Evolutionary conservation across 2,797 vertebrate genomes (phyloP), one percentile per base, ranked within the genome.

Genomic region (Chaunax sp.): DNA sequence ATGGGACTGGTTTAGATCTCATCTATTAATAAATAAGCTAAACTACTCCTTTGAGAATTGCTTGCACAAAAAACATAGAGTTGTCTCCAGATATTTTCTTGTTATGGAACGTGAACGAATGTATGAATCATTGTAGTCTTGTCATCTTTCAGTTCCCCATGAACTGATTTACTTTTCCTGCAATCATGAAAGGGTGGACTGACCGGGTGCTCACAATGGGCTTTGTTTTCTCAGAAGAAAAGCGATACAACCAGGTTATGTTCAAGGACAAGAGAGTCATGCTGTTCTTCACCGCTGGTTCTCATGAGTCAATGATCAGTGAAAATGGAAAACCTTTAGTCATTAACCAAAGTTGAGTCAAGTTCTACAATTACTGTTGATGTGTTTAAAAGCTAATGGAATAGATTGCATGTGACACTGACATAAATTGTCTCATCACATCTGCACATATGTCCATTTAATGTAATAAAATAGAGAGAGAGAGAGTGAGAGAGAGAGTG

Each of bases 181-280:
- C 95, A 0, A 94, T 97, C 83, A 77, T 96, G 92, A 97, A 97
- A 82, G 96, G 95, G 69, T 98, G 96, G 96, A 88, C 96, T 60
- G 95, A 97, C 86, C 86, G 94, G 41, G 94, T 95, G 64, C 89
- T 97, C 63, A 92, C 93, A 5, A 87, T 88, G 73, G 96, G 95
- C 4, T 98, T 94, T 82, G 95, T 95, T 47, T 93, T 91, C 0
- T 87, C 95, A 0, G 3, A 87, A 12, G 92, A 95, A 6, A 90
- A 90, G 23, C 72, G 72, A 63, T 95, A 93, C 1, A 92, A 91
- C 16, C 52, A 86, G 0, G 95, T 95, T 26, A 64, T 94, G n/a
- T 94, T 97, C 62, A 94, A 93, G 94, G 96, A 79, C 47, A 97
- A 97, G 83, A 89, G 89, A 51, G 93, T 90, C 38, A 78, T 97